Evolutionary conservation across 2,888 invertebrate species (phyloP).

Genomic region (Andrena haemorrhoa): DNA sequence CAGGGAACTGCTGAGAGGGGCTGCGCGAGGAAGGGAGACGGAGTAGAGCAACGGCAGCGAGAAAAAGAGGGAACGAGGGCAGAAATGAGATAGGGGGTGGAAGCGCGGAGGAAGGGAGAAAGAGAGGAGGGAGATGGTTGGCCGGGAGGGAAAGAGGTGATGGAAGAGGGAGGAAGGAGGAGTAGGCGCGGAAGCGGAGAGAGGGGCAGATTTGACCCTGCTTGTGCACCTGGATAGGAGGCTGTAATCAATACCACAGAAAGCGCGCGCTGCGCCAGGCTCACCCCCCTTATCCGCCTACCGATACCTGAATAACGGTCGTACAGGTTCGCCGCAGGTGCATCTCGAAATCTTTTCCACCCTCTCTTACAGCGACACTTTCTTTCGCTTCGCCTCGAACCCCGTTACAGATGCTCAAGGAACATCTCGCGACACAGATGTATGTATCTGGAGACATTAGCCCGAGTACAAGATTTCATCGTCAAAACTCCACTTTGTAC

Average conservation of each 20-base stretch:
- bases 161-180: slow-evolving; percentile 51
- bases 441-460: neutral
- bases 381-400: neutral
- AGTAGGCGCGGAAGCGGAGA: slow-evolving; percentile 60
- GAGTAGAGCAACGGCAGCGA: slow-evolving; percentile 27
- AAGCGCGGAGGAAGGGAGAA: slow-evolving; percentile 42
- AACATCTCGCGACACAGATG: slow-evolving; percentile 17
- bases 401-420: neutral
- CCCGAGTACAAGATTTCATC: slow-evolving; percentile 1
- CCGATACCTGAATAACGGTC: slow-evolving; percentile 73
- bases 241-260: slow-evolving; percentile 83
- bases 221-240: slow-evolving; percentile 83
- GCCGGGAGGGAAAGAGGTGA: slow-evolving; percentile 54
- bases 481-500: neutral
- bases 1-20: neutral
- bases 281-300: slow-evolving; percentile 69
- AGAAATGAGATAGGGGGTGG: slow-evolving; percentile 53
- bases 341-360: slow-evolving; percentile 18
- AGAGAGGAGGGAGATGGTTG: slow-evolving; percentile 33
- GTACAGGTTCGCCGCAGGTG: slow-evolving; percentile 15
- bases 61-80: slow-evolving; percentile 22
- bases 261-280: slow-evolving; percentile 78
- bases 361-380: neutral
- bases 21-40: neutral
- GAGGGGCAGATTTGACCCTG: slow-evolving; percentile 81